Conservation (phyloP, 2,797 vertebrate genomes). For the Rhabdophis nuchalis region DNA sequence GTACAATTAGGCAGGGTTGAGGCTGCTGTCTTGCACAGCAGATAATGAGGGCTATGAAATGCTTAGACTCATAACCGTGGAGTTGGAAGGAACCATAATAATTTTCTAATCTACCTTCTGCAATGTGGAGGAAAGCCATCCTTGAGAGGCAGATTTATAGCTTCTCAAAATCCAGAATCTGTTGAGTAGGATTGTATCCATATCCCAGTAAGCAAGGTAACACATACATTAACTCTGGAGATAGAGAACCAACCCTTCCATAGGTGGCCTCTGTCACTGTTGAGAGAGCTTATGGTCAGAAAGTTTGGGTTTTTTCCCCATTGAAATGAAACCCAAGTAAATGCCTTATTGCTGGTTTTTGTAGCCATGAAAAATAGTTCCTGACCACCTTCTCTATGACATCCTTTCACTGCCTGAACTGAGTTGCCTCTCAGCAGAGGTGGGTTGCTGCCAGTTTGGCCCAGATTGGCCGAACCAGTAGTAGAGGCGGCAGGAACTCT, state of each 20-base stretch:
- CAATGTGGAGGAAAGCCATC: background rate
- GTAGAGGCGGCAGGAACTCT: too few species aligned
- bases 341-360: background rate
- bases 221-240: background rate
- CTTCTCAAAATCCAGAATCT: background rate
- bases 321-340: background rate
- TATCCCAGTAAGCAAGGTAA: background rate
- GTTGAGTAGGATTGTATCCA: background rate
- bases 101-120: background rate
- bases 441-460: too few species aligned
- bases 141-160: background rate
- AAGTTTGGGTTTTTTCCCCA: background rate
- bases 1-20: background rate
- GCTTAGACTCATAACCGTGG: background rate
- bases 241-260: background rate
- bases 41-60: background rate
- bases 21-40: background rate
- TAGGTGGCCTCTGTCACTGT: background rate
- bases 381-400: background rate
- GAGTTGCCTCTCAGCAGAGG: background rate
- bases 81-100: background rate
- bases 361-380: background rate
- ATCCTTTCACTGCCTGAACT: background rate
- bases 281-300: background rate
- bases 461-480: too few species aligned